phyloP scores from a whole-genome alignment of 1,140 invertebrate species.

The Achatina immaculata region DNA sequence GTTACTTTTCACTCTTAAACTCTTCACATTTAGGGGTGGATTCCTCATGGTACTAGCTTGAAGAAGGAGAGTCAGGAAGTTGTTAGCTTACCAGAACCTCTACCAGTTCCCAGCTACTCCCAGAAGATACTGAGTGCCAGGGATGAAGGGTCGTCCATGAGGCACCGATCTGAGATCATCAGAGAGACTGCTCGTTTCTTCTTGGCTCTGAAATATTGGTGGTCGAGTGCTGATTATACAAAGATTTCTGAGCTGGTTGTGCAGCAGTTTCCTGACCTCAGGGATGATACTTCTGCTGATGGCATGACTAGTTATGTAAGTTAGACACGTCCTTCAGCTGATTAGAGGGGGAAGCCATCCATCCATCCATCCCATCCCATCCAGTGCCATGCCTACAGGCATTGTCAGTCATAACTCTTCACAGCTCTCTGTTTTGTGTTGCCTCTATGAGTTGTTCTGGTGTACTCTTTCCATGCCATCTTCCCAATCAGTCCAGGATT shows the following conservation, averaged over 20 bases:
- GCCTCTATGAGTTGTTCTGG: too few relatives aligned
- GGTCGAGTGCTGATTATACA: conserved; percentile 39
- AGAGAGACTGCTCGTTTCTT: conserved; percentile 43
- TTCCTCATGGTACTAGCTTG: conserved; percentile 35
- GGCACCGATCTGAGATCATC: conserved; percentile 42
- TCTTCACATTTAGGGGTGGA: conserved; percentile 34
- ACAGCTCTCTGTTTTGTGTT: too few relatives aligned
- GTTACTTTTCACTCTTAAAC: too few relatives aligned
- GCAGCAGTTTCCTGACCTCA: conserved; percentile 39
- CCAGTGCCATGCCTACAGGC: too few relatives aligned
- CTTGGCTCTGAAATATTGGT: conserved; percentile 43
- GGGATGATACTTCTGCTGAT: conserved; percentile 20
- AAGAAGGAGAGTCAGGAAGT: conserved; percentile 39
- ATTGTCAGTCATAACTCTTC: too few relatives aligned
- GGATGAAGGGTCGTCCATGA: conserved; percentile 28
- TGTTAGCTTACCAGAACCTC: conserved; percentile 36
- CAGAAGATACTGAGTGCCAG: conserved; percentile 37
- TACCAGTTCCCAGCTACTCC: conserved; percentile 39
- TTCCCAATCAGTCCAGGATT: too few relatives aligned
- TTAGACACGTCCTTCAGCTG: too few relatives aligned
- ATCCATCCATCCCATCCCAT: too few relatives aligned
- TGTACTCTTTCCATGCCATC: too few relatives aligned
- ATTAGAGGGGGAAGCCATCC: too few relatives aligned
- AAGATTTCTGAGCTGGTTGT: conserved; percentile 41
- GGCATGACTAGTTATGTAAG: conserved; percentile 41